Conservation (phyloP, 2,113 vertebrate genomes). For the Morone chrysops region DNA sequence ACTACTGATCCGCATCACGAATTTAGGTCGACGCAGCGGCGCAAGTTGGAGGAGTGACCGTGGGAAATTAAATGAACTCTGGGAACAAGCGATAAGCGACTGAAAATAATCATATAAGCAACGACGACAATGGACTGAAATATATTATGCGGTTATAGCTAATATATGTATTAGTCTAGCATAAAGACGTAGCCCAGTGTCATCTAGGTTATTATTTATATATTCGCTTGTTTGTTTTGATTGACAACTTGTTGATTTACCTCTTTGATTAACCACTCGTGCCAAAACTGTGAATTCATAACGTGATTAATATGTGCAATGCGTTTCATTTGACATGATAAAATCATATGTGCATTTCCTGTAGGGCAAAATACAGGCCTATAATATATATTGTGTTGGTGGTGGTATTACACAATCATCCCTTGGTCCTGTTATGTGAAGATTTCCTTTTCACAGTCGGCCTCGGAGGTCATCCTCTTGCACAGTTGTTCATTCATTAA, state of each 20-base stretch:
- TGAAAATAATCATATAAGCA: background rate
- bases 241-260: background rate
- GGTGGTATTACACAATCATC: no score
- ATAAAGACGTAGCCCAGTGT: no score
- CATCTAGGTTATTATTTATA: no score
- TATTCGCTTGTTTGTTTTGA: background rate
- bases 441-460: background rate
- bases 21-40: slow-evolving; percentile 21
- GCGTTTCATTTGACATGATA: background rate
- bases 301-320: background rate
- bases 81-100: background rate
- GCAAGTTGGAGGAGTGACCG: slow-evolving; percentile 15
- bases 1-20: slow-evolving; percentile 21
- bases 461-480: background rate
- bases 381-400: no score
- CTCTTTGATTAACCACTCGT: no score
- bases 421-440: background rate
- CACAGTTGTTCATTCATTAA: background rate
- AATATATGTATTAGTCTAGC: background rate
- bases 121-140: background rate
- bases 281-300: background rate
- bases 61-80: background rate
- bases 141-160: background rate
- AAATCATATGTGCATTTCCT: no score
- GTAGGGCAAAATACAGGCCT: no score